Conservation (phyloP, 2,797 vertebrate genomes). For the Otus scops region DNA sequence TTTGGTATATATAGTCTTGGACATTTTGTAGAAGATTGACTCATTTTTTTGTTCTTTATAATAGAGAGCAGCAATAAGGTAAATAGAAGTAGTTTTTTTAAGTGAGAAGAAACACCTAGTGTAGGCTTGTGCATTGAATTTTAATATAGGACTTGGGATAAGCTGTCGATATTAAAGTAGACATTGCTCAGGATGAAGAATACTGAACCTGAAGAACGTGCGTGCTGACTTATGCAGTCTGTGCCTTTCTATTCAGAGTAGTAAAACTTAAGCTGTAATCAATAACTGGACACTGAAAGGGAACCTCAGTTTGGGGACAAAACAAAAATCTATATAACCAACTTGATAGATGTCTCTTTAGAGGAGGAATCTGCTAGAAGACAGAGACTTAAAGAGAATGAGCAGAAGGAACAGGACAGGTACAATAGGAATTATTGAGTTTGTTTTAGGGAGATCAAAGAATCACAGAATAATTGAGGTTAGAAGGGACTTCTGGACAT, state of each 20-base stretch:
- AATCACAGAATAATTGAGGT: neutral
- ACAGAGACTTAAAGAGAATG: neutral
- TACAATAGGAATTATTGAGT: neutral
- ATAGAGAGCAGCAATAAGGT: neutral
- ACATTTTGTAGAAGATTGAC: neutral
- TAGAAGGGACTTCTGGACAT: neutral
- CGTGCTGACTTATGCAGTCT: neutral
- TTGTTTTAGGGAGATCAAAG: neutral
- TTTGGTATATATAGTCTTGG: neutral
- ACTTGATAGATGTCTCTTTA: neutral
- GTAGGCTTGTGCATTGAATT: neutral
- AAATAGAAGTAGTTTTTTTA: neutral
- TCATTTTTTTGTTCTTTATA: neutral
- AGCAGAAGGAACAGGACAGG: neutral
- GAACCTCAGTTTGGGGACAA: neutral
- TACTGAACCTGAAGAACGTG: neutral
- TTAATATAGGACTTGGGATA: neutral
- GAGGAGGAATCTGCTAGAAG: neutral
- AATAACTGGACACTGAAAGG: neutral
- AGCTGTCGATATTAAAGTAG: neutral
- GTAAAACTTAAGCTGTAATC: neutral
- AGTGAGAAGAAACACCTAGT: neutral
- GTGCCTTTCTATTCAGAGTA: neutral
- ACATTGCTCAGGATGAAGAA: neutral
- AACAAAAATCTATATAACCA: neutral